A percentile compares a stretch with the other conserved stretches of the same genome.
Evolutionary conservation across 2,113 vertebrate genomes (phyloP).

Genomic region (Bufo gargarizans): DNA sequence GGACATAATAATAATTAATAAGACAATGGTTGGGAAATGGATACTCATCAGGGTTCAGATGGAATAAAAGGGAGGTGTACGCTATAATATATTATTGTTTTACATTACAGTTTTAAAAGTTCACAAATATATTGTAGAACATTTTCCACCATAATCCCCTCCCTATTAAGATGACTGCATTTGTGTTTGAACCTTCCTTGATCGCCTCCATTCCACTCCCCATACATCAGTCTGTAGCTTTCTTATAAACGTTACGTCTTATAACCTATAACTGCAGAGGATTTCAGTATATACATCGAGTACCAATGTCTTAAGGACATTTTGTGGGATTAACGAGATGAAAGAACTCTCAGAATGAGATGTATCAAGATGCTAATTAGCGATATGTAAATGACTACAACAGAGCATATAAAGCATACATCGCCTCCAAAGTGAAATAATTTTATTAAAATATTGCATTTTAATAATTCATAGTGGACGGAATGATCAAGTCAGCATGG

Average conservation of each 20-base stretch:
- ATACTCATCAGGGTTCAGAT: too few relatives aligned
- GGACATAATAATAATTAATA: too few relatives aligned
- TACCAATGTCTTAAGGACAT: neutral
- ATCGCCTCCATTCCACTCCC: neutral
- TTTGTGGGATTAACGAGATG: constrained; percentile 23
- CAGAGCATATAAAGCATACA: neutral
- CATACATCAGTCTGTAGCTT: neutral
- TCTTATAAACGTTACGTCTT: neutral
- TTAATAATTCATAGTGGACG: neutral
- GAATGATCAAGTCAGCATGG: neutral
- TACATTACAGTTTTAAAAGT: too few relatives aligned
- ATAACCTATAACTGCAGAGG: neutral
- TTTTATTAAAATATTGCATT: neutral
- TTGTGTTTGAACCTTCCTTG: neutral
- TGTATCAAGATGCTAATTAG: constrained; percentile 20
- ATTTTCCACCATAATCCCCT: too few relatives aligned
- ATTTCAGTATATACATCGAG: neutral
- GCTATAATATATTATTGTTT: too few relatives aligned
- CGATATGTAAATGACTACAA: neutral
- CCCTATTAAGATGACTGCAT: neutral
- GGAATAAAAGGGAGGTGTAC: too few relatives aligned
- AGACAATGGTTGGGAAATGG: too few relatives aligned
- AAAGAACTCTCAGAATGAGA: constrained; percentile 6
- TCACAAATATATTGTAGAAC: too few relatives aligned
- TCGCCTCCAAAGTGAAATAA: neutral